Conservation (phyloP, 2,113 vertebrate genomes). For the Lycocorax pyrrhopterus region DNA sequence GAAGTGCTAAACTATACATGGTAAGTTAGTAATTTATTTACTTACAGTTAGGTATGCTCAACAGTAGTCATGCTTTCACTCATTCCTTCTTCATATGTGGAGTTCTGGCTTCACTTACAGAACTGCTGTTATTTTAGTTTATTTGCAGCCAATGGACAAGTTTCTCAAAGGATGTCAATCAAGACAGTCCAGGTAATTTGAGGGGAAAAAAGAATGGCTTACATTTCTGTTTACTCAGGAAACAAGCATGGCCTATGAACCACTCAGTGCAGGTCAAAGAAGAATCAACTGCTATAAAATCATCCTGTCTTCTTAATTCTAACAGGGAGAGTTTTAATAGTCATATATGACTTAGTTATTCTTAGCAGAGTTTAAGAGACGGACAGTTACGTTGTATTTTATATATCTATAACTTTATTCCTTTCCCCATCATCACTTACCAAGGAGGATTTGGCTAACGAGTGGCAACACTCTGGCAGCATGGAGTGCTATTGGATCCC, state of each 20-base stretch:
- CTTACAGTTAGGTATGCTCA: not conserved
- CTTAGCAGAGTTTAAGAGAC: not conserved
- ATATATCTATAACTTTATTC: not conserved
- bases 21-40: conserved; percentile 50
- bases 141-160: not conserved
- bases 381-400: not conserved
- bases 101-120: not conserved
- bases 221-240: not conserved
- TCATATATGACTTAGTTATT: not conserved
- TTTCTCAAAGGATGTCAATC: not conserved
- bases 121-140: not conserved
- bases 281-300: not conserved
- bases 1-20: conserved; percentile 88
- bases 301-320: not conserved
- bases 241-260: not conserved
- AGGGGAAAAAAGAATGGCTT: not conserved
- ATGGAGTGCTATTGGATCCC: not conserved
- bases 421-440: not conserved
- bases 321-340: not conserved
- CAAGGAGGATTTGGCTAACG: not conserved
- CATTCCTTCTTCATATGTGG: not conserved
- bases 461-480: not conserved
- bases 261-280: not conserved
- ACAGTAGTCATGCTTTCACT: not conserved
- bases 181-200: not conserved